These are phyloP conservation scores for Cotesia chilonis DNA, from an alignment of 1,140 invertebrate genomes.

Conservation along the genomic window DNA sequence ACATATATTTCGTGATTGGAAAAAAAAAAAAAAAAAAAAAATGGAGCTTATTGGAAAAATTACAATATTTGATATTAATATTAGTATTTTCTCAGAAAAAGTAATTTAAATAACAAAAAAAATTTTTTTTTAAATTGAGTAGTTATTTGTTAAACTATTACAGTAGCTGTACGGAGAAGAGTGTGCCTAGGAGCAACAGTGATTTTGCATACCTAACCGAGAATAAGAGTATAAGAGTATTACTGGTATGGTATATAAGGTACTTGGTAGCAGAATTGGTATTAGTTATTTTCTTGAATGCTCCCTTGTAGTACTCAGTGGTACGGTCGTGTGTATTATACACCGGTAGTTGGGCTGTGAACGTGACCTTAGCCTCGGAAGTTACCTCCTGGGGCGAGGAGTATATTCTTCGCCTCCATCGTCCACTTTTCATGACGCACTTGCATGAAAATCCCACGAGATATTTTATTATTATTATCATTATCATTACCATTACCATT, in stretches of 20 bases:
- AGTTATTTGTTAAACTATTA: constrained; percentile 19
- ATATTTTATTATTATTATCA: constrained; percentile 2
- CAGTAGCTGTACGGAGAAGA: background rate
- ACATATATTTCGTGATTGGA: too few species aligned
- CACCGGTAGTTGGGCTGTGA: constrained; percentile 37
- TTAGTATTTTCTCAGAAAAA: too few species aligned
- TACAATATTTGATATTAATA: too few species aligned
- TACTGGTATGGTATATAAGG: background rate
- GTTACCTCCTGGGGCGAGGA: constrained; percentile 32
- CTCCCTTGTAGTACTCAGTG: background rate
- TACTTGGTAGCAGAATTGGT: too few species aligned
- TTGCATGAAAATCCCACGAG: constrained; percentile 29
- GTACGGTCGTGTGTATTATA: too few species aligned
- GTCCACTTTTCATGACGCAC: constrained; percentile 26
- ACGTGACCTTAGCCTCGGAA: constrained; percentile 43
- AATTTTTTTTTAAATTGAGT: background rate
- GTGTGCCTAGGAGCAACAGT: constrained; percentile 29
- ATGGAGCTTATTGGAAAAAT: too few species aligned
- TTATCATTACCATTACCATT: background rate
- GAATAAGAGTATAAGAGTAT: too few species aligned
- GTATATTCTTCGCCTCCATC: constrained; percentile 18
- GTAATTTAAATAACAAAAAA: too few species aligned
- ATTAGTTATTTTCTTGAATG: background rate
- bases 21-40: too few species aligned
- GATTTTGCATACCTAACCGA: constrained; percentile 32